Evolutionary conservation across 2,113 vertebrate genomes (phyloP), one percentile per base, ranked within the genome.

Genomic region (Anarrhichthys ocellatus): DNA sequence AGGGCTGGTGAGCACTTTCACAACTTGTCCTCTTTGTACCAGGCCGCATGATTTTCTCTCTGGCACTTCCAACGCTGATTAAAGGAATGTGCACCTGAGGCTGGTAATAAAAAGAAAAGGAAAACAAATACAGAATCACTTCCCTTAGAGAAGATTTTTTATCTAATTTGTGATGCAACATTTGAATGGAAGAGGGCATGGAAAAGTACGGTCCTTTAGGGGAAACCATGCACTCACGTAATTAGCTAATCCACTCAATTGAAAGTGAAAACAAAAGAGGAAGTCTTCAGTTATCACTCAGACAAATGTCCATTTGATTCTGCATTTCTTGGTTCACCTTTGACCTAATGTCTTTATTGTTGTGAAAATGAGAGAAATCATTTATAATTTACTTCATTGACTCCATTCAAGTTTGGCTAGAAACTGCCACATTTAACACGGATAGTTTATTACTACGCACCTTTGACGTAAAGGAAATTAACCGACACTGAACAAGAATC

Each of bases 1-100:
- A 81, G 68, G 83, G 58, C 84, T 81, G n/a, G 82, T 59, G 40
- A 61, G 29, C 44, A 58, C 82, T 80, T 86, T 84, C 76, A 80
- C 75, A 83, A 71, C 50, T 14, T 11, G 9, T 44, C 44, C 27
- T 11, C 6, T 2, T 10, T 27, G 46, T 48, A 68, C 2, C 24
- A 76, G 32, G 17, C 36, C 3, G 32, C 13, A 18, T 27, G 73
- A 52, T 34, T 62, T 22, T 42, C 17, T 4, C 1, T 48, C 6
- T n/a, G 13, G 17, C 20, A 50, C 18, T 59, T 70, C n/a, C 59
- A 24, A 27, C 2, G 27, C 24, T 14, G 13, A 40, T 72, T 32
- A 40, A 65, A 75, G 38, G 71, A 58, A 15, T 82, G 58, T 13
- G n/a, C 8, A 24, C 8, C 9, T 10, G 48, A 77, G 5, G 34